Percentiles rank a stretch among this genome's conserved stretches.
Evolutionary conservation across 2,888 invertebrate species (phyloP).

Genomic region (Anthrax anthrax): DNA sequence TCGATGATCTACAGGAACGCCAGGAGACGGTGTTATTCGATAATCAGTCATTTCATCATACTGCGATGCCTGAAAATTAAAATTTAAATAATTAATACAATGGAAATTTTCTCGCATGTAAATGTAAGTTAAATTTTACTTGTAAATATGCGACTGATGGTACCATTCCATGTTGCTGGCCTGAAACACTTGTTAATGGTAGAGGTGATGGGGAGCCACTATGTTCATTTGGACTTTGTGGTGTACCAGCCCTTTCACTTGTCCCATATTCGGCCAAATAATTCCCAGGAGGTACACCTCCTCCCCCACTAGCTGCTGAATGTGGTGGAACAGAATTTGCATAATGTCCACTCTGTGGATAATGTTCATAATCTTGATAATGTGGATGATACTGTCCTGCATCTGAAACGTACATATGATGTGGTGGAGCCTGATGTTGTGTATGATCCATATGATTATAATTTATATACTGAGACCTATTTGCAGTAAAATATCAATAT

Average conservation of each 20-base stretch:
- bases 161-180: slow-evolving; percentile 21
- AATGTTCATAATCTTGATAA: slow-evolving; percentile 45
- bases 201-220: slow-evolving; percentile 41
- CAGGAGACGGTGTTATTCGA: slow-evolving; percentile 50
- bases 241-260: slow-evolving; percentile 36
- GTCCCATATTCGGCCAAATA: slow-evolving; percentile 32
- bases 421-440: slow-evolving; percentile 14
- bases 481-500: too few relatives aligned
- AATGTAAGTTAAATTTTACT: slow-evolving; percentile 33
- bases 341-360: slow-evolving; percentile 34
- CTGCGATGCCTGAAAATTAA: slow-evolving; percentile 18
- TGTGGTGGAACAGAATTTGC: slow-evolving; percentile 28
- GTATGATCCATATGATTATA: slow-evolving; percentile 25
- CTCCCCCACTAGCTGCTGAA: slow-evolving; percentile 16
- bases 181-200: slow-evolving; percentile 32
- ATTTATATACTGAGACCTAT: slow-evolving; percentile 35
- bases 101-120: too few relatives aligned
- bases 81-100: not conserved
- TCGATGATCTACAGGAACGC: slow-evolving; percentile 45
- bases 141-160: slow-evolving; percentile 39
- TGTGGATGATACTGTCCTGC: slow-evolving; percentile 31
- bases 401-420: slow-evolving; percentile 14
- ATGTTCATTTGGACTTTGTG: slow-evolving; percentile 42
- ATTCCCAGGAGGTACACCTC: slow-evolving; percentile 12
- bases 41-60: slow-evolving; percentile 36